phyloP scores from a whole-genome alignment of 2,113 vertebrate genomes.

The Spilogale gracilis region DNA sequence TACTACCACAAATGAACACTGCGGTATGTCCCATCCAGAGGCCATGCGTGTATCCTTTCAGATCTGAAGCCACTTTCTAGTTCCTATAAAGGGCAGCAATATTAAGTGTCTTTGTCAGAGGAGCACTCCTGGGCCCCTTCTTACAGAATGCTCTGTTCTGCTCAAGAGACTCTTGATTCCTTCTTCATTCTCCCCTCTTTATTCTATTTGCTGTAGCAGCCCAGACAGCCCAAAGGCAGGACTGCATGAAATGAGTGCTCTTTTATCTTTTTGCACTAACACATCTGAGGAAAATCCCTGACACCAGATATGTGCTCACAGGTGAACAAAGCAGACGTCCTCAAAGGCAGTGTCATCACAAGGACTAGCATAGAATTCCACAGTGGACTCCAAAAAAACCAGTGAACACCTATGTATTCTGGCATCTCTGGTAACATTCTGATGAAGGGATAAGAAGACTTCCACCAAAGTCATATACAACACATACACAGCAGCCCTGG shows the following conservation, averaged over 20 bases:
- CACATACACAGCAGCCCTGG: background rate
- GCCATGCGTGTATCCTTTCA: background rate
- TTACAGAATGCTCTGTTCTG: background rate
- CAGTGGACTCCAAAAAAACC: background rate
- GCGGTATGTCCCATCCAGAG: background rate
- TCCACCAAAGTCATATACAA: background rate
- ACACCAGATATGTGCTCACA: background rate
- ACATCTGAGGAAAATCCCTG: background rate
- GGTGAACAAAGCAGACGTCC: conserved; percentile 26
- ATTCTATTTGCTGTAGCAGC: background rate
- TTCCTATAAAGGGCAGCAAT: background rate
- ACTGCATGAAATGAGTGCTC: background rate
- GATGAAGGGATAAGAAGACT: background rate
- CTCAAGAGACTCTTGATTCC: background rate
- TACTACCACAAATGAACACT: background rate
- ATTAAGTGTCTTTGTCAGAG: background rate
- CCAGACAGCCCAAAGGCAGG: background rate
- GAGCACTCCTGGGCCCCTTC: background rate
- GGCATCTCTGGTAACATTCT: background rate
- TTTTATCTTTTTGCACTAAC: background rate
- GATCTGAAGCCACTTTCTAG: conserved; percentile 17
- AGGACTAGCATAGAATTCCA: background rate
- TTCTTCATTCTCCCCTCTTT: background rate
- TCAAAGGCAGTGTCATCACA: background rate
- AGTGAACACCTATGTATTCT: background rate